Conservation (phyloP, 2,797 vertebrate genomes). For the Danionella dracula region DNA sequence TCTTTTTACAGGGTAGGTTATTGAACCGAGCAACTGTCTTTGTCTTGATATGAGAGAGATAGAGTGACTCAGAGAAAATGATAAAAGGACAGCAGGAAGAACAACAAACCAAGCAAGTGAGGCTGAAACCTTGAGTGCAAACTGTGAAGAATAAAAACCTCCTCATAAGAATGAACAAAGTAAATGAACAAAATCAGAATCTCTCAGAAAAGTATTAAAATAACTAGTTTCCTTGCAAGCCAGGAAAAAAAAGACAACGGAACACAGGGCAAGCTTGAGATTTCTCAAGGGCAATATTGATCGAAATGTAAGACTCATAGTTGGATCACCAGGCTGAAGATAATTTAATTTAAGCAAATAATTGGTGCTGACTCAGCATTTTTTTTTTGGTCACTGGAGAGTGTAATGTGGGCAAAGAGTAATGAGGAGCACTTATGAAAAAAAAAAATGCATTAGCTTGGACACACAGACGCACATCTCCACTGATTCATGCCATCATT, state of each 20-base stretch:
- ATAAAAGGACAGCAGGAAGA: slow-evolving; percentile 8
- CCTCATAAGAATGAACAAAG: background rate
- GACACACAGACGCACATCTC: background rate
- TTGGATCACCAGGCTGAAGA: background rate
- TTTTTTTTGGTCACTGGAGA: background rate
- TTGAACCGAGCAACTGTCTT: slow-evolving; percentile 7
- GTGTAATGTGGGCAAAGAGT: background rate
- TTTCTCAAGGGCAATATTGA: background rate
- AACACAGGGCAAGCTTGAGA: background rate
- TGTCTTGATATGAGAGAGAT: slow-evolving; percentile 21
- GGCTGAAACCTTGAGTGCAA: background rate
- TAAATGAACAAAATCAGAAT: too few relatives aligned
- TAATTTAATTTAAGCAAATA: background rate
- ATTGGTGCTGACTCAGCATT: slow-evolving; percentile 6
- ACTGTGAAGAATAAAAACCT: background rate
- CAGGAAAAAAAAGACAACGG: background rate
- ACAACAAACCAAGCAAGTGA: slow-evolving; percentile 12
- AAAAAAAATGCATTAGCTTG: background rate
- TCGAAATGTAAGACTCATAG: background rate
- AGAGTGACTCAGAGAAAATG: slow-evolving; percentile 7
- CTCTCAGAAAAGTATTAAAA: too few relatives aligned
- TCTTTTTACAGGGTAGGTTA: slow-evolving; percentile 3
- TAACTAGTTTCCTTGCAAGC: too few relatives aligned
- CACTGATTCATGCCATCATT: slow-evolving; percentile 22
- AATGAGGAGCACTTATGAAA: background rate